Percentiles rank a stretch among this genome's conserved stretches.
phyloP scores from a whole-genome alignment of 2,888 invertebrate genomes.

The Ochropacha duplaris region DNA sequence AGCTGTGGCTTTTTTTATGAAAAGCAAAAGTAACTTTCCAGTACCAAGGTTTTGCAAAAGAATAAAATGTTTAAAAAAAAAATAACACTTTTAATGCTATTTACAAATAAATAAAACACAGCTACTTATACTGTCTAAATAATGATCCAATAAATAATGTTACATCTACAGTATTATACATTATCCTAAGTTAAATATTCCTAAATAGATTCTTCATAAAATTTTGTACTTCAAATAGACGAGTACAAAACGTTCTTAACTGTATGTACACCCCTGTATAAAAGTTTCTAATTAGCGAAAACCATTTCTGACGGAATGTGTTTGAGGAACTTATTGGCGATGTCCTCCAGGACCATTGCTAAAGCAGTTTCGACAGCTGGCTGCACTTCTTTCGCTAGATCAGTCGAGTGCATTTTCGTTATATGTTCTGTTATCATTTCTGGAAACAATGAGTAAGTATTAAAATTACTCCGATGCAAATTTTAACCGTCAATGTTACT shows the following conservation, averaged over 20 bases:
- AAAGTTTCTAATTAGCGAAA: slow-evolving; percentile 59
- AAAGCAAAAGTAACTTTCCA: no score
- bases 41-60: no score
- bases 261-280: not conserved
- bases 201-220: not conserved
- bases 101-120: no score
- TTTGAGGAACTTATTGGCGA: slow-evolving; percentile 81
- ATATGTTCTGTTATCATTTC: slow-evolving; percentile 84
- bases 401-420: slow-evolving; percentile 80
- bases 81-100: not conserved
- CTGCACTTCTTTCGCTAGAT: slow-evolving; percentile 81
- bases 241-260: not conserved
- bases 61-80: no score
- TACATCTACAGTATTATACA: not conserved
- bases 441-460: slow-evolving; percentile 36
- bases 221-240: not conserved
- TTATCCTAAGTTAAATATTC: not conserved
- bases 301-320: slow-evolving; percentile 74
- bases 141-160: not conserved
- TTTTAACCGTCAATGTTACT: no score
- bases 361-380: slow-evolving; percentile 84
- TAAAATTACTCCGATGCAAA: no score
- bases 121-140: not conserved
- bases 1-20: no score
- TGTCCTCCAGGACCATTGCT: slow-evolving; percentile 82